A percentile compares a stretch with the other conserved stretches of the same genome.
phyloP scores from a whole-genome alignment of 2,888 invertebrate genomes.

The Aleiodes alternator region DNA sequence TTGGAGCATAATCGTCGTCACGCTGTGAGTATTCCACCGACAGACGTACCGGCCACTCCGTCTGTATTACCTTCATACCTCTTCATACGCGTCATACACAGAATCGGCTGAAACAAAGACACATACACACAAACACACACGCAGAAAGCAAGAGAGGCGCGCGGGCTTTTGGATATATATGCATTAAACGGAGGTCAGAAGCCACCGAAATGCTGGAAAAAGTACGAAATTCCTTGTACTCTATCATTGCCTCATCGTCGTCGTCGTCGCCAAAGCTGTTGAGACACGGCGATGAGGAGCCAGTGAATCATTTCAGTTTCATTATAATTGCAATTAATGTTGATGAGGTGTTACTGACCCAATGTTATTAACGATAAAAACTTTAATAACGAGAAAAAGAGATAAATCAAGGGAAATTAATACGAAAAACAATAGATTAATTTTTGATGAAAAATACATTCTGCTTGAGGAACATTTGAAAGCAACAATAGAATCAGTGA shows the following conservation, averaged over 20 bases:
- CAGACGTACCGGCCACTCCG: conserved; percentile 16
- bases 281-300: conserved; percentile 47
- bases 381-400: not conserved
- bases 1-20: conserved; percentile 30
- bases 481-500: not conserved
- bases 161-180: conserved; percentile 23
- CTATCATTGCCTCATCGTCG: conserved; percentile 45
- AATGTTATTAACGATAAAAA: not conserved
- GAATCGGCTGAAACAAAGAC: conserved; percentile 2
- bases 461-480: not conserved
- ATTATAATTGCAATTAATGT: not conserved
- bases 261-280: conserved; percentile 48
- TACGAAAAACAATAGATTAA: not conserved
- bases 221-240: conserved; percentile 39
- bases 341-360: conserved; percentile 37
- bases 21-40: conserved; percentile 30
- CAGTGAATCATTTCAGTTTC: not conserved
- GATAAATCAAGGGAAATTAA: not conserved
- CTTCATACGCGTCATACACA: not conserved
- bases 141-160: not conserved
- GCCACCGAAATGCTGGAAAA: conserved; percentile 57
- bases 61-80: conserved; percentile 16
- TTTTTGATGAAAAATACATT: not conserved
- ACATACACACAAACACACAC: not conserved
- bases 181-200: conserved; percentile 44